Evolutionary conservation across 2,888 invertebrate species (phyloP).

Genomic region (Chrysolina oricalcia): DNA sequence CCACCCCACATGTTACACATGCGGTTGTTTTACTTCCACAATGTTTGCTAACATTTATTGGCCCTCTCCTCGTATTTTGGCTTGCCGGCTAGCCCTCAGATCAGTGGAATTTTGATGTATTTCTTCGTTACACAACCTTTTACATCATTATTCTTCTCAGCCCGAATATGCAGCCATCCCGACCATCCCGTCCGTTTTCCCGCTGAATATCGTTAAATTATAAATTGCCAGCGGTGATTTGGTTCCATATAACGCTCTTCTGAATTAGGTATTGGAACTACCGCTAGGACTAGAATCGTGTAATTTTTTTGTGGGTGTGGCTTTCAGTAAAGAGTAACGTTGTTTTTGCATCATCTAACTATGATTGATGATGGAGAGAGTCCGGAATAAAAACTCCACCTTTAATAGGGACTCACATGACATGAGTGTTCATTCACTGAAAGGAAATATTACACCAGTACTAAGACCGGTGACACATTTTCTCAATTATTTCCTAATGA

Average conservation of each 20-base stretch:
- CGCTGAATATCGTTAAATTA: conserved; percentile 21
- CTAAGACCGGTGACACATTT: too few species aligned
- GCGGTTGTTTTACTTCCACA: neutral
- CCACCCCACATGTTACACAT: neutral
- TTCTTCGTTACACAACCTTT: conserved; percentile 13
- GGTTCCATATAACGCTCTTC: conserved; percentile 13
- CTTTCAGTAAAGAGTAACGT: too few species aligned
- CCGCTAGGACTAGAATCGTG: neutral
- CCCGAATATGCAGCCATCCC: conserved; percentile 13
- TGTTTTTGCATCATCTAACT: neutral
- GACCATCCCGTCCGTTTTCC: neutral
- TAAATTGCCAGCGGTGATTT: conserved; percentile 7
- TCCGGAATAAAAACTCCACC: neutral
- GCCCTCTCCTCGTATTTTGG: conserved; percentile 8
- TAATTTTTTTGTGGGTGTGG: neutral
- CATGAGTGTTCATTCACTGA: too few species aligned
- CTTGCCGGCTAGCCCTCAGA: conserved; percentile 5
- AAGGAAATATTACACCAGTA: too few species aligned
- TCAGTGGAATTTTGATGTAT: conserved; percentile 7
- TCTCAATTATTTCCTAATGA: too few species aligned
- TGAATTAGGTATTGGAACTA: conserved; percentile 4
- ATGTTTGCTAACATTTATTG: conserved; percentile 10
- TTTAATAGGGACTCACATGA: too few species aligned
- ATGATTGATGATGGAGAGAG: neutral
- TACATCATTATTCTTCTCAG: conserved; percentile 18